A percentile compares a stretch with the other conserved stretches of the same genome.
These are phyloP conservation scores for Balaeniceps rex DNA, from an alignment of 2,113 vertebrate genomes.

Conservation along the genomic window DNA sequence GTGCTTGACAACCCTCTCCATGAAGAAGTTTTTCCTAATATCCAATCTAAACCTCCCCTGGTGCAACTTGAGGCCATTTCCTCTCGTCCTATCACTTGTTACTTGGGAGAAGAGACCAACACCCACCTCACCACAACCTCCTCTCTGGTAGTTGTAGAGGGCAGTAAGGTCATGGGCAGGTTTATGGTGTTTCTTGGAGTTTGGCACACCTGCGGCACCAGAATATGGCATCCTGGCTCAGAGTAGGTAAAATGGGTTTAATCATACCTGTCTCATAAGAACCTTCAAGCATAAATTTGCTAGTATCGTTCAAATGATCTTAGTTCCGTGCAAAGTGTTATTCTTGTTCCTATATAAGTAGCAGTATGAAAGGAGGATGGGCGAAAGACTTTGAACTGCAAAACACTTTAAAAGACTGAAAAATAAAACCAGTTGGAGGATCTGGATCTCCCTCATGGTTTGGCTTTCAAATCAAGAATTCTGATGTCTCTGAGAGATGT, in stretches of 20 bases:
- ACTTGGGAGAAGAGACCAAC: no score
- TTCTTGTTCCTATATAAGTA: background rate
- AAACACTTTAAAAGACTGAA: background rate
- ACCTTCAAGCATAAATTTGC: background rate
- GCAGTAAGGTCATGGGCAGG: no score
- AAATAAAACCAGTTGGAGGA: background rate
- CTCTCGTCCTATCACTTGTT: no score
- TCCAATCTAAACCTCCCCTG: no score
- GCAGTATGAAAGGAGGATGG: background rate
- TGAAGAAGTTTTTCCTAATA: no score
- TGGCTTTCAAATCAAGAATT: background rate
- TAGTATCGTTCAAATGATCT: background rate
- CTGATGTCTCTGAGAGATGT: background rate
- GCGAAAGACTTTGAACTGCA: background rate
- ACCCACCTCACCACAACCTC: no score
- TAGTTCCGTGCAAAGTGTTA: background rate
- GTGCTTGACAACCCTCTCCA: no score
- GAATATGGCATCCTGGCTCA: fast-evolving
- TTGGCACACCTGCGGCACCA: background rate
- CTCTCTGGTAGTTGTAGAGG: no score
- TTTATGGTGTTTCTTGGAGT: background rate
- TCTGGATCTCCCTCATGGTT: background rate
- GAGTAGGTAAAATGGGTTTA: background rate
- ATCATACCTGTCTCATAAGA: background rate
- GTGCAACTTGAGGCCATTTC: no score